Base-by-base conservation (phyloP, 2,888 invertebrate genomes). In the Empis stercorea region DNA sequence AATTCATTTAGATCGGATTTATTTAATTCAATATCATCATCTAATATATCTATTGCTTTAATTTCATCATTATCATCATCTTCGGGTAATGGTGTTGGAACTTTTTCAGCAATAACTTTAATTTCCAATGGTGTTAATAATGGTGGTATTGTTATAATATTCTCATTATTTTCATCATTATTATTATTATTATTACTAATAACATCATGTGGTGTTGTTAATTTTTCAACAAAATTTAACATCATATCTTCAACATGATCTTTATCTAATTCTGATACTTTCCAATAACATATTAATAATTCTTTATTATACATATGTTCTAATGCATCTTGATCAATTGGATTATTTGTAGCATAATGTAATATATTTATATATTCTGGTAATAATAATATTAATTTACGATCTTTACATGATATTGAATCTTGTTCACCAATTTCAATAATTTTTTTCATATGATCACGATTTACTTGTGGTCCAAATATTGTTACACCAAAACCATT, bases 401-500 rank as follows among this genome's bases (percentile, higher is more conserved):
- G 63, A 50, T 70, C 69, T 48, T 67, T 69, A 51, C 66, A 64
- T 43, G 61, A 60, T 17, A 70, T 58, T 47, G 62, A 63, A 1
- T 63, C 57, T 9, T 51, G 50, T 23, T 70, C 69, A 2, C 66
- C 68, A 0, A 63, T 59, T 44, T 70, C 69, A 11, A 59, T 53
- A 1, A 68, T 52, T 47, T 66, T 67, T 48, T 67, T 66, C 38
- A 63, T 64, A 55, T 64, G 61, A 46, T 69, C 68, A 1, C 68
- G 62, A 30, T 59, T 61, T 0, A 68, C 61, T 48, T 70, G 69
- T 6, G 69, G 69, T 0, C 67, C 67, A 39, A 67, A 67, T 0
- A 70, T 45, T 0, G 67, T 66, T 0, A 69, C 62, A 17, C 67
- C 68, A 17, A 62, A 58, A 47, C 69, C 68, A 4, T 57, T 58